Evolutionary conservation across 2,113 vertebrate species (phyloP), one percentile per base, ranked within the genome.

Genomic region (Pao palembangensis): DNA sequence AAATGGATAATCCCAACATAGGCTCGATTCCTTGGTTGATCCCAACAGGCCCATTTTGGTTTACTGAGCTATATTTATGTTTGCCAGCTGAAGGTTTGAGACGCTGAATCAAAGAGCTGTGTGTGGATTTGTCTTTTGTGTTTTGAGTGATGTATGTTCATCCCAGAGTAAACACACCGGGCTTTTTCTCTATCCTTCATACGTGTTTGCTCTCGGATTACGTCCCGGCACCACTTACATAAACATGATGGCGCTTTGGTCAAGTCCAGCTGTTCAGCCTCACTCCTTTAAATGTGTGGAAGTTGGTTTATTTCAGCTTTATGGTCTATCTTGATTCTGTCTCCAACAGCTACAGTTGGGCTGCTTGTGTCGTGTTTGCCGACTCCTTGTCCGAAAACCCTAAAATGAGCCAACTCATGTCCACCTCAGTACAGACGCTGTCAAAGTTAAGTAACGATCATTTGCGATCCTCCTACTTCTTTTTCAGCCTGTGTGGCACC

Each of bases 401-500:
- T 25, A 6, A 28, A 28, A 28, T 8, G 34, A 38, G 34, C 8
- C 34, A 38, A 38, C 8, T 11, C 10, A 8, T 11, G 43, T 2
- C 43, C 14, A 3, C 14, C 16, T 15, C 16, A 14, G 16, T 43
- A 43, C 12, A 2, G 41, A 43, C 14, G 3, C 13, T 43, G 41
- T 34, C 55, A 64, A 68, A 68, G 55, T 73, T 68, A 44, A 43
- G 51, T 44, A 54, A 64, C 20, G 71, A 57, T 73, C 49, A 48
- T 71, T 66, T 78, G 63, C 5, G 5, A 16, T 44, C 13, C 43
- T 44, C 69, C 58, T 57, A 38, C 51, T 47, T 57, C 61, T 28
- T 69, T 69, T 78, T 75, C 67, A 38, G 8, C 34, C 34, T 38
- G 15, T 47, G 44, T 38, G 44, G 44, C 15, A n/a, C n/a, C 44